Percentiles rank a stretch among this genome's conserved stretches.
Conservation (phyloP, 2,797 vertebrate species). For the Dromococcyx pavoninus region DNA sequence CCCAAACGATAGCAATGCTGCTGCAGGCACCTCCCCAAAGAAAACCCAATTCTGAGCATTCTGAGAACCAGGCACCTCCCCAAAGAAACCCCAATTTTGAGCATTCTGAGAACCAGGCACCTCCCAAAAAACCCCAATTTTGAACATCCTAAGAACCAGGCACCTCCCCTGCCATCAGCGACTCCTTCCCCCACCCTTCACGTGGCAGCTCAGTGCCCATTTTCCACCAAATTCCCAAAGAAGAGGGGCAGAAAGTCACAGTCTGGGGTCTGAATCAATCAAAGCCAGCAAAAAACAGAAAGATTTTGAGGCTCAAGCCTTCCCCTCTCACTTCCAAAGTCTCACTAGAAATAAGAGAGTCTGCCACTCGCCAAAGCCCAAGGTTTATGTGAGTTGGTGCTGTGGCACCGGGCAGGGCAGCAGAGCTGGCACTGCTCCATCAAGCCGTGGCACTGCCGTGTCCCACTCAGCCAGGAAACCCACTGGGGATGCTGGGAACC, state of each 20-base stretch:
- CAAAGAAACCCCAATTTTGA: fast-evolving
- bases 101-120: fast-evolving
- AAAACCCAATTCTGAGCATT: fast-evolving
- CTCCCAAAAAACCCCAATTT: fast-evolving
- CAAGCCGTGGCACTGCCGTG: neutral
- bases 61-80: neutral
- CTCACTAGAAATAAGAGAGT: neutral
- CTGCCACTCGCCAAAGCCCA: neutral
- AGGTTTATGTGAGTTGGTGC: neutral
- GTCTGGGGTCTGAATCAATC: neutral
- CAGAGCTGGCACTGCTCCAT: neutral
- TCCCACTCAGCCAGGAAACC: fast-evolving
- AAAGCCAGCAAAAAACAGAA: neutral
- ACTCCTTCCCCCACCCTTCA: neutral
- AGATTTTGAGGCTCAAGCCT: neutral
- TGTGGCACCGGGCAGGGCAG: neutral
- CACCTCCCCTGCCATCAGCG: neutral
- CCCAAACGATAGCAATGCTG: neutral
- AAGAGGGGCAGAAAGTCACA: neutral
- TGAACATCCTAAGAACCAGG: neutral
- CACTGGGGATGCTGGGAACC: neutral
- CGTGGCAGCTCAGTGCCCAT: fast-evolving
- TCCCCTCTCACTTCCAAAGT: neutral
- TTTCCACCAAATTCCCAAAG: neutral
- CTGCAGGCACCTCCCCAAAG: neutral